These are phyloP conservation scores for Phalacrocorax brasilianus DNA, from an alignment of 2,113 vertebrate genomes.

Conservation along the genomic window DNA sequence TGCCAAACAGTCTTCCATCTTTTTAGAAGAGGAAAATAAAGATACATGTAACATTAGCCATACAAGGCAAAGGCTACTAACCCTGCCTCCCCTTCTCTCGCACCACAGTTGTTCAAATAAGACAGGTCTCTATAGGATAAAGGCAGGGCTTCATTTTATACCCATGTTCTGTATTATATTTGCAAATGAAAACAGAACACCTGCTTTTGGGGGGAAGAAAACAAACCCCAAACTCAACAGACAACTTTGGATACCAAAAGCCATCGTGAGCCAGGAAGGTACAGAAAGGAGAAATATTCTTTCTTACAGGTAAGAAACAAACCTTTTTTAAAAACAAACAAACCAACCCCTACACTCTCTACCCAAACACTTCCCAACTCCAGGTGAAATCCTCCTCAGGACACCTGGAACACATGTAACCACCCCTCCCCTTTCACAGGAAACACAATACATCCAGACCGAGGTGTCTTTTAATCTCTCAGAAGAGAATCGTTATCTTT, in stretches of 20 bases:
- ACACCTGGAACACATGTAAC: background rate
- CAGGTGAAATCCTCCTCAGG: background rate
- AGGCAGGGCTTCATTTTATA: background rate
- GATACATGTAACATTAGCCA: background rate
- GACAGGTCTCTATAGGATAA: background rate
- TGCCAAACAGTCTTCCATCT: constrained; percentile 80
- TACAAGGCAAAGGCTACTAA: background rate
- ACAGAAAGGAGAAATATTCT: background rate
- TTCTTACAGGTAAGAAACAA: background rate
- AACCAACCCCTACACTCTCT: background rate
- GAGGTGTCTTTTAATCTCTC: background rate
- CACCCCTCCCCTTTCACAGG: background rate
- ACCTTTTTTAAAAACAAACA: background rate
- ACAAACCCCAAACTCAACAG: background rate
- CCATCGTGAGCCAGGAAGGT: background rate
- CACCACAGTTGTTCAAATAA: background rate
- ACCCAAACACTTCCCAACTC: background rate
- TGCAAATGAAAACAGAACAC: background rate
- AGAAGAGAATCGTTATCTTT: background rate
- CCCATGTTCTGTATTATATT: background rate
- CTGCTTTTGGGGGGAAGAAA: background rate
- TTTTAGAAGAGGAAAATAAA: constrained; percentile 62
- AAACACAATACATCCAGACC: background rate
- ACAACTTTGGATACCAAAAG: background rate
- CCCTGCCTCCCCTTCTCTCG: background rate